Evolutionary conservation across 1,140 invertebrate species (phyloP), one percentile per base, ranked within the genome.

Genomic region (Homalodisca vitripennis): DNA sequence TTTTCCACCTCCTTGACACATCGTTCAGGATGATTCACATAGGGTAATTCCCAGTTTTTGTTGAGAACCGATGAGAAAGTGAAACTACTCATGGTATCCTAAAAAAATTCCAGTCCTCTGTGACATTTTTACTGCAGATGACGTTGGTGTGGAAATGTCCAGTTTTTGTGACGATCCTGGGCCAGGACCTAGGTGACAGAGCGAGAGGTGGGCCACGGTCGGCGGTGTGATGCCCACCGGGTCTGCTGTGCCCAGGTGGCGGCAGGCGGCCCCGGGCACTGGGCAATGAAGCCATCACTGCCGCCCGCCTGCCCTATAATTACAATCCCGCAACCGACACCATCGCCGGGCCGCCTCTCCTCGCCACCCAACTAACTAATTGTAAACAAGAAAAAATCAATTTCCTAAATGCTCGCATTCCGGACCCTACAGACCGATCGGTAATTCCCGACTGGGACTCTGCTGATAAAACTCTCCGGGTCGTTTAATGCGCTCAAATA

Each of bases 381-480:
- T 60, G 55, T 60, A 60, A 60, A 60, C 55, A 60, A 60, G 55
- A 60, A 60, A 60, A 60, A 60, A 60, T 60, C 55, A 60, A 60
- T 60, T 60, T 60, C 55, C 55, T 60, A 60, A 60, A 60, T 60
- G 29, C 14, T 60, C 29, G 55, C 55, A 60, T 60, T 60, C 55
- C 27, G 14, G 3, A 3, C 55, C 34, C 6, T 17, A 6, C n/a
- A n/a, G n/a, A n/a, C n/a, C n/a, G n/a, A n/a, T n/a, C n/a, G n/a
- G n/a, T n/a, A n/a, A n/a, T n/a, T n/a, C n/a, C n/a, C n/a, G n/a
- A n/a, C n/a, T n/a, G n/a, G n/a, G n/a, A n/a, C n/a, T n/a, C n/a
- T n/a, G n/a, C n/a, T n/a, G n/a, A n/a, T n/a, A n/a, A n/a, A n/a
- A n/a, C n/a, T n/a, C n/a, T n/a, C n/a, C n/a, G n/a, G n/a, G n/a